Base-by-base conservation (phyloP, 92 coral and sea anemone genomes). In the Nematostella vectensis region DNA sequence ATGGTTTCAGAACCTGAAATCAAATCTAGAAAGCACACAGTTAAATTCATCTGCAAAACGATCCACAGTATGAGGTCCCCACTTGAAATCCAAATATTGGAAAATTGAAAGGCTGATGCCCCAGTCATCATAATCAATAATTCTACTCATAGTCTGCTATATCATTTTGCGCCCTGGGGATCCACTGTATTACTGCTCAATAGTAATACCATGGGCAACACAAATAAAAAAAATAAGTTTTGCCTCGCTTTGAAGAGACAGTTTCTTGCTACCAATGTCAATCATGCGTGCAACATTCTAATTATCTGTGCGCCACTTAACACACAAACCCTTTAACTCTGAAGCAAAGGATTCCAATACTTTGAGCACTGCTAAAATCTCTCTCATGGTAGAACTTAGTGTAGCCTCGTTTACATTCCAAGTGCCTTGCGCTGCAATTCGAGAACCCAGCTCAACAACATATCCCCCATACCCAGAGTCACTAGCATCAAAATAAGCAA, bases 1-100 rank as follows among this genome's bases (percentile, higher is more conserved):
- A 2, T 69, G 69, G 31, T 71, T 61, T 63, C 78, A 71, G 37
- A 38, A 70, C 42, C 55, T 53, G 38, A 54, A 61, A 48, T 52
- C 61, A 38, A 62, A 62, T 62, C 48, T 53, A 33, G 62, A 51
- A 36, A 61, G 27, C 30, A 37, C 51, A 20, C 42, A 50, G 54
- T 70, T 70, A 28, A 31, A 39, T n/a, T 69, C 59, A 25, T 33
- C 59, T 3, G 69, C 69, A 23, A 50, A 63, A 11, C 69, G 58
- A 36, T 64, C 70, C 33, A 64, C 20, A 0, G 57, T 13, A 31
- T 53, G 62, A 15, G 71, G 71, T 1, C 71, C 71, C 62, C 62
- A 65, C 44, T 24, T 53, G 6, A 15, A 37, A 16, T 65, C 62
- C 18, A 65, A 29, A 15, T 37, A 8, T 13, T 36, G 50, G 29